Evolutionary conservation across 2,888 invertebrate species (phyloP).

Genomic region (Sarcophaga rosellei): DNA sequence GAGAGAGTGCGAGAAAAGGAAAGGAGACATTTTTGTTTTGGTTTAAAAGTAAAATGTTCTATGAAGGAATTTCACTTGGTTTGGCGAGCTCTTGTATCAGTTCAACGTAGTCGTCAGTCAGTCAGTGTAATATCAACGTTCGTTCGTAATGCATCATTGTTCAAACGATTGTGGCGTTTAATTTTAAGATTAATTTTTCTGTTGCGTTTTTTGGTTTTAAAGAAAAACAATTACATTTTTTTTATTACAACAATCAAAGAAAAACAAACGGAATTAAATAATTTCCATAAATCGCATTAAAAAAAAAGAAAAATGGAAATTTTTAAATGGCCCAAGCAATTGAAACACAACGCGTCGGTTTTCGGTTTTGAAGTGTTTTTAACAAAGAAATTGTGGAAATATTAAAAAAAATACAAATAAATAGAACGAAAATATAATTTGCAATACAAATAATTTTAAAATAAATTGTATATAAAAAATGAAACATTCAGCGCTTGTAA

Average conservation of each 20-base stretch:
- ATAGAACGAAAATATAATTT: no score
- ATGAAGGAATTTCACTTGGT: not conserved
- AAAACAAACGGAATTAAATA: constrained; percentile 23
- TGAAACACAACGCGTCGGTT: not conserved
- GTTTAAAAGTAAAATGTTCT: not conserved
- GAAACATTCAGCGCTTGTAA: no score
- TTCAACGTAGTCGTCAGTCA: constrained; percentile 55
- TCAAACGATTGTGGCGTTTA: constrained; percentile 23
- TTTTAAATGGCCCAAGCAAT: not conserved
- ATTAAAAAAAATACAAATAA: not conserved
- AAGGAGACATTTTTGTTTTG: not conserved
- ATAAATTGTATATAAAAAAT: no score
- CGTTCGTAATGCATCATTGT: constrained; percentile 71
- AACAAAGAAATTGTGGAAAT: not conserved
- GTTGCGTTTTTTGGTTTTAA: not conserved
- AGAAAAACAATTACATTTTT: not conserved
- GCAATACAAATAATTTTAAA: no score
- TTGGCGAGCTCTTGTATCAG: no score
- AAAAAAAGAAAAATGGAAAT: not conserved
- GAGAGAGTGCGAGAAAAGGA: not conserved
- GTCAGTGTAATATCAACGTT: constrained; percentile 76
- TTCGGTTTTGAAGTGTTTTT: constrained; percentile 1
- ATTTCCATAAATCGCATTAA: not conserved
- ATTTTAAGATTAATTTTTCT: not conserved
- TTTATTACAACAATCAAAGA: constrained; percentile 14